Evolutionary conservation across 2,113 vertebrate species (phyloP).

Genomic region (Sterrhoptilus dennistouni): DNA sequence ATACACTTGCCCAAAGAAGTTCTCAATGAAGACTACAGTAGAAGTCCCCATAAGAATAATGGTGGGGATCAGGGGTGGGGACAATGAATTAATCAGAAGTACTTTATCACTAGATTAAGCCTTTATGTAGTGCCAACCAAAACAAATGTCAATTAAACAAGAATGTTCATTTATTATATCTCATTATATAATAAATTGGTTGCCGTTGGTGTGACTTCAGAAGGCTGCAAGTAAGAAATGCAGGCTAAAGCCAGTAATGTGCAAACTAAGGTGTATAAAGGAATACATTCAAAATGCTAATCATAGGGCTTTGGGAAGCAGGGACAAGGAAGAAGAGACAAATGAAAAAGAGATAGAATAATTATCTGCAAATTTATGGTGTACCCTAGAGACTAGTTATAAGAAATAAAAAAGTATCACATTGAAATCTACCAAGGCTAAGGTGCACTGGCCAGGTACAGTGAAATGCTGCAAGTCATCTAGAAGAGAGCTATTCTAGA

Average conservation of each 20-base stretch:
- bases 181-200: neutral
- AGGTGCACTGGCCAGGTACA: neutral
- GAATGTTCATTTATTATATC: neutral
- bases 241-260: neutral
- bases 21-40: neutral
- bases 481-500: neutral
- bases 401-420: neutral
- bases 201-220: neutral
- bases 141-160: neutral
- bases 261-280: neutral
- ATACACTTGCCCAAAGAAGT: neutral
- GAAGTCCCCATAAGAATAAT: neutral
- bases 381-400: neutral
- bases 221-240: neutral
- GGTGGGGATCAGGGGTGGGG: neutral
- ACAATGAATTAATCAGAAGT: neutral
- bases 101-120: neutral
- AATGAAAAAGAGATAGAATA: neutral
- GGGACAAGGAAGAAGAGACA: neutral
- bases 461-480: neutral
- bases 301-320: neutral
- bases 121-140: neutral
- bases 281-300: neutral
- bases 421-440: neutral
- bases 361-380: neutral